Conservation (phyloP, 2,797 vertebrate genomes). For the Mus caroli region DNA sequence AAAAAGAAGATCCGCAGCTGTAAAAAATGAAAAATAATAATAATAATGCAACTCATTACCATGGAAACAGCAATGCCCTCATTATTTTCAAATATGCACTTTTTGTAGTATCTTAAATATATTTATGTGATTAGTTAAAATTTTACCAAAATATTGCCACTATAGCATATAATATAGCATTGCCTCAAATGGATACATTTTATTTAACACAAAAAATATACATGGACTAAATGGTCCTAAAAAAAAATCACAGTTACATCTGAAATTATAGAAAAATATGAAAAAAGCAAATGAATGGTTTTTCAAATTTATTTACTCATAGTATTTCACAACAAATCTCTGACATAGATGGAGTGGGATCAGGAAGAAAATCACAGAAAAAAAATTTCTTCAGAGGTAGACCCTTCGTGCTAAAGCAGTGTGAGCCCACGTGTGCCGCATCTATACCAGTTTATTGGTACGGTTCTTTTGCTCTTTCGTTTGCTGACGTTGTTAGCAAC, state of each 20-base stretch:
- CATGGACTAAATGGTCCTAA: conserved; percentile 2
- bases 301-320: not conserved
- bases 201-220: conserved; percentile 13
- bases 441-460: not conserved
- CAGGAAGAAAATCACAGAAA: conserved; percentile 47
- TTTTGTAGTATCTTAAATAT: conserved; percentile 26
- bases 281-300: not conserved
- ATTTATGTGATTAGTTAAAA: not conserved
- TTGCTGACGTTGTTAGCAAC: conserved; percentile 11
- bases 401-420: not conserved
- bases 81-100: not conserved
- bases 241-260: not conserved
- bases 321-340: not conserved
- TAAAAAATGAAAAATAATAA: conserved; percentile 81
- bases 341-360: not conserved
- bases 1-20: conserved; percentile 96
- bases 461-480: not conserved
- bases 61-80: not conserved
- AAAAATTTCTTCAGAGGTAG: not conserved
- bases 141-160: not conserved
- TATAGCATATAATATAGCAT: not conserved
- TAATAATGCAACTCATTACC: not conserved
- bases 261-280: not conserved
- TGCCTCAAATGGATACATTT: not conserved
- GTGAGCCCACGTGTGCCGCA: not conserved